Evolutionary conservation across 2,797 vertebrate species (phyloP), one percentile per base, ranked within the genome.

Genomic region (Eulemur mongoz): DNA sequence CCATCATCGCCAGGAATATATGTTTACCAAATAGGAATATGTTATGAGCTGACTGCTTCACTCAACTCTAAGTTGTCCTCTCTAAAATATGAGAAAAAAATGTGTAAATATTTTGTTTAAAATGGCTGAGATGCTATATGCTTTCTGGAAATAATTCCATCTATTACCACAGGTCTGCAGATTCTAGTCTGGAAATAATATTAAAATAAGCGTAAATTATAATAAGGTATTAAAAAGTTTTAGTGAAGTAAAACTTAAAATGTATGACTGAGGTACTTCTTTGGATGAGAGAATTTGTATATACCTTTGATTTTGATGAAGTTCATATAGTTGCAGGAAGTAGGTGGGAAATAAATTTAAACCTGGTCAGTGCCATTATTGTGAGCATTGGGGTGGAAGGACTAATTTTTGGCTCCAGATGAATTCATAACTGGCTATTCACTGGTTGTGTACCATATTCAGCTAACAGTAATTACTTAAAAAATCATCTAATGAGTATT

Each of bases 161-260:
- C 4, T 22, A 18, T 89, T 48, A 80, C 2, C 32, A 38, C 0
- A 72, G 25, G 40, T 32, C 0, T 27, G 59, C 45, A 69, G 7
- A 63, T 65, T 95, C 23, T 93, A 76, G 61, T 52, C 30, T 89
- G 5, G 48, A 82, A 78, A 86, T 63, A 86, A 20, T 82, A 27
- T 48, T 82, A 90, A 88, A 90, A 83, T 70, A 20, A 95, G 1
- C 4, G 10, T 86, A 43, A 90, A 59, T 50, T 86, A 92, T 50
- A 54, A 23, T 45, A 54, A 35, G 2, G 7, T 73, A 22, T 45
- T 89, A n/a, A 35, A 89, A 82, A 54, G 2, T 40, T 96, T 78
- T 88, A 91, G 91, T 61, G 78, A 91, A 75, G 30, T 72, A 88
- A 91, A 95, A 89, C 27, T 63, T 89, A 63, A 95, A 93, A 70